Conservation (phyloP, 2,888 invertebrate genomes). For the Cryptosula pallasiana region DNA sequence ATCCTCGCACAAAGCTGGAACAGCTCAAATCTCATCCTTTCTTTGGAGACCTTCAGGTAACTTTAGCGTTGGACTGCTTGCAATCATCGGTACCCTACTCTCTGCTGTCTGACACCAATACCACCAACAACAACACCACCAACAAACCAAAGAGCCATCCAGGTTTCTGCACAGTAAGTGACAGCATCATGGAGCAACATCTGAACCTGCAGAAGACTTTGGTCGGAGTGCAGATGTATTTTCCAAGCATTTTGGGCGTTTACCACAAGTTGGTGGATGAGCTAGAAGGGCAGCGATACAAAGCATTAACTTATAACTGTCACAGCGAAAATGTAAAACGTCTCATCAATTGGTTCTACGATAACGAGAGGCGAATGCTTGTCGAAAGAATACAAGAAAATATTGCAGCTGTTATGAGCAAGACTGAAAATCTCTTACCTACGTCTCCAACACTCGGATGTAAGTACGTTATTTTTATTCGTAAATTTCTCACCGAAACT, state of each 20-base stretch:
- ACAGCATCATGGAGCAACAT: background rate
- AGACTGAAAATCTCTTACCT: background rate
- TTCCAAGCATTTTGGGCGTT: background rate
- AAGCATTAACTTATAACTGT: conserved; percentile 33
- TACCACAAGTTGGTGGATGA: conserved; percentile 27
- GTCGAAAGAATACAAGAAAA: conserved; percentile 16
- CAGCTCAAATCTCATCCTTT: conserved; percentile 36
- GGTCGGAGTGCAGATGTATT: background rate
- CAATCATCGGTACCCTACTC: conserved; percentile 34
- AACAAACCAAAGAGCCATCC: background rate
- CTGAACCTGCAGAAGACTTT: background rate
- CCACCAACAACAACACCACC: conserved; percentile 27
- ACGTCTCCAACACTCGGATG: background rate
- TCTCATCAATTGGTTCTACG: conserved; percentile 34
- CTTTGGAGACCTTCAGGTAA: conserved; percentile 35
- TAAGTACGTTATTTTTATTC: background rate
- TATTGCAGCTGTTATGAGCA: background rate
- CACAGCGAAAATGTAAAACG: conserved; percentile 29
- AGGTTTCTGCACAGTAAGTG: background rate
- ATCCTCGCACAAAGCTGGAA: conserved; percentile 28
- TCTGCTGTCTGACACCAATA: conserved; percentile 35
- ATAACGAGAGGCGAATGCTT: conserved; percentile 32
- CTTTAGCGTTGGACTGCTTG: conserved; percentile 34
- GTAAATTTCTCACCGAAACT: no score
- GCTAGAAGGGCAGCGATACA: conserved; percentile 35